A percentile compares a stretch with the other conserved stretches of the same genome.
phyloP scores from a whole-genome alignment of 2,888 invertebrate species.

The Anaspis maculata region DNA sequence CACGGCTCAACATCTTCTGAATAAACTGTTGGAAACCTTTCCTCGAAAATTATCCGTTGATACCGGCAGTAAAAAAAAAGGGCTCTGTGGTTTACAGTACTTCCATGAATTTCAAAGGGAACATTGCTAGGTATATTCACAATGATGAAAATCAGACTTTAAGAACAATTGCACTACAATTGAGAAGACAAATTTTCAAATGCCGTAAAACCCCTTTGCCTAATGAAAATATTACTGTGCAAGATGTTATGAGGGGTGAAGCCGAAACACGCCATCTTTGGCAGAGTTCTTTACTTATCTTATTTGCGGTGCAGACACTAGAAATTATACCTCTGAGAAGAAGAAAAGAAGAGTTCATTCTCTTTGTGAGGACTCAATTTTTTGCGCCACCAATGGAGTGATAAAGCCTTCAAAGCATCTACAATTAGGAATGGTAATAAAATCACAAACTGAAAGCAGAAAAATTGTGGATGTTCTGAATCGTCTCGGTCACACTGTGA shows the following conservation, averaged over 20 bases:
- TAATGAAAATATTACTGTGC: neutral
- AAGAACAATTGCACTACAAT: neutral
- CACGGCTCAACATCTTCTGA: too few relatives aligned
- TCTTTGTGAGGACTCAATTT: slow-evolving; percentile 23
- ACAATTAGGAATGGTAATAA: slow-evolving; percentile 22
- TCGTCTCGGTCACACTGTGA: slow-evolving; percentile 26
- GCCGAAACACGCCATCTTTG: neutral
- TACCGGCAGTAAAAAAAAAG: too few relatives aligned
- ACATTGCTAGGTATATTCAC: neutral
- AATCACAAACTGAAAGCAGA: slow-evolving; percentile 23
- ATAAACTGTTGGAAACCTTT: too few relatives aligned
- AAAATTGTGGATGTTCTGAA: slow-evolving; percentile 25
- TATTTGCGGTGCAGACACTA: neutral
- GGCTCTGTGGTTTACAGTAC: too few relatives aligned
- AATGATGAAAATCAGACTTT: too few relatives aligned
- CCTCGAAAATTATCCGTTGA: too few relatives aligned
- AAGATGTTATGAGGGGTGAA: neutral
- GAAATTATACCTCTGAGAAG: neutral
- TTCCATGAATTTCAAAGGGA: neutral
- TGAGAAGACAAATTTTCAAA: neutral
- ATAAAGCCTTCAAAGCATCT: slow-evolving; percentile 26
- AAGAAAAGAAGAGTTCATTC: slow-evolving; percentile 16
- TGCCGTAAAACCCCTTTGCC: neutral
- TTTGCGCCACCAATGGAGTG: slow-evolving; percentile 21
- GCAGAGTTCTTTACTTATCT: neutral